Evolutionary conservation across 2,113 vertebrate genomes (phyloP).

Genomic region (Elaphurus davidianus): DNA sequence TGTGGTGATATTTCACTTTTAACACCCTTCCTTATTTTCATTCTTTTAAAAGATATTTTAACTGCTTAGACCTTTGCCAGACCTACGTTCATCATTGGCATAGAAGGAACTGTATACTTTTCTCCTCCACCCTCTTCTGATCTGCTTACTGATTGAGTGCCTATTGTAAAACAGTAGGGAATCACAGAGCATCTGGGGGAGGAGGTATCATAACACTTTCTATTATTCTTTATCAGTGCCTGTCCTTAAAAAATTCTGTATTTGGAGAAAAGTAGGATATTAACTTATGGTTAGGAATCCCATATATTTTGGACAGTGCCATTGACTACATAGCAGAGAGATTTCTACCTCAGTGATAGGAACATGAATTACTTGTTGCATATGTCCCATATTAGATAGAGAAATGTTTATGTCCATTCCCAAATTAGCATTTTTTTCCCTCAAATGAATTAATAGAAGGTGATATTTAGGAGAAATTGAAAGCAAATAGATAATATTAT

Average conservation of each 20-base stretch:
- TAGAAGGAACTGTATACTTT: slow-evolving; percentile 76
- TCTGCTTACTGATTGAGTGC: slow-evolving; percentile 82
- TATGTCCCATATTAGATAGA: slow-evolving; percentile 42
- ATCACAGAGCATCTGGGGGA: slow-evolving; percentile 75
- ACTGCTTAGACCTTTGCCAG: slow-evolving; percentile 82
- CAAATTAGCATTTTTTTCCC: slow-evolving; percentile 5
- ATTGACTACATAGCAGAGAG: not conserved
- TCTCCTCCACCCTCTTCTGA: slow-evolving; percentile 74
- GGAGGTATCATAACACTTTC: slow-evolving; percentile 66
- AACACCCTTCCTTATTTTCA: slow-evolving; percentile 75
- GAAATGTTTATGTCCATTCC: slow-evolving; percentile 8
- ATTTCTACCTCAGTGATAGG: slow-evolving; percentile 47
- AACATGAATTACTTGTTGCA: slow-evolving; percentile 80
- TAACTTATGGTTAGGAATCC: slow-evolving; percentile 31
- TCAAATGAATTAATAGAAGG: not conserved
- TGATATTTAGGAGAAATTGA: slow-evolving; percentile 20
- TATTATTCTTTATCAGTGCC: slow-evolving; percentile 77
- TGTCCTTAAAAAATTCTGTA: slow-evolving; percentile 73
- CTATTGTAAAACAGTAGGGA: slow-evolving; percentile 83
- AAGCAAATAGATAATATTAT: not conserved
- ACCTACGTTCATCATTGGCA: slow-evolving; percentile 77
- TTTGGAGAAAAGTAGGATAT: slow-evolving; percentile 75
- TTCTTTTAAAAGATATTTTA: slow-evolving; percentile 84
- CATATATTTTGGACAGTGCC: not conserved
- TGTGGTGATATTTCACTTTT: slow-evolving; percentile 75